Evolutionary conservation across 2,797 vertebrate species (phyloP).

Genomic region (Rhinophrynus dorsalis): DNA sequence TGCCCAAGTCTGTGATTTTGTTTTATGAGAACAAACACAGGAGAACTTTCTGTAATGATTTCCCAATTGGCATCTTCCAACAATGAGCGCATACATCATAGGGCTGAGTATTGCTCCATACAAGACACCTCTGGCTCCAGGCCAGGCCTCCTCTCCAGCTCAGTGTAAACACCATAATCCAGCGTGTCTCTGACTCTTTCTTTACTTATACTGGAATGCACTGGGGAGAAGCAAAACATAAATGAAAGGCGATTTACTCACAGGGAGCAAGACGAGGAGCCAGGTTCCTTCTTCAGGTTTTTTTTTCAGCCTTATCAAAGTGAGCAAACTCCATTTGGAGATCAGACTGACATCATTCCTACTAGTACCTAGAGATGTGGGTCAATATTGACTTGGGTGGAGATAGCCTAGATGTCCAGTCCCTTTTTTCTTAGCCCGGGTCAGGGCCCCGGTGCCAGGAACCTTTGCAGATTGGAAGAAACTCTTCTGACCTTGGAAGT

Average conservation of each 20-base stretch:
- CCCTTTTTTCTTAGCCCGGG: constrained; percentile 27
- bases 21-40: constrained; percentile 41
- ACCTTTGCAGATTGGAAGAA: constrained; percentile 1
- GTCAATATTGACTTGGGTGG: constrained; percentile 51
- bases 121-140: constrained; percentile 35
- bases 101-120: constrained; percentile 28
- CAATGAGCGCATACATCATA: constrained; percentile 33
- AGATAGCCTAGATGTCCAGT: constrained; percentile 33
- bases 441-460: constrained; percentile 44
- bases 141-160: constrained; percentile 28
- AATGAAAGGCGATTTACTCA: constrained; percentile 23
- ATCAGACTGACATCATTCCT: constrained; percentile 33
- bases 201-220: constrained; percentile 35
- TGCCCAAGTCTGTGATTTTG: constrained; percentile 22
- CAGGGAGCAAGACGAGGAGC: constrained; percentile 69
- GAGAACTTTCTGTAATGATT: constrained; percentile 42
- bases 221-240: constrained; percentile 5
- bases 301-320: constrained; percentile 37
- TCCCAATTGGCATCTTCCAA: constrained; percentile 35
- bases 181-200: constrained; percentile 29
- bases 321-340: constrained; percentile 40
- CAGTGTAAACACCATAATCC: constrained; percentile 41
- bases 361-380: constrained; percentile 38
- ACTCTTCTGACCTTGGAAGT: constrained; percentile 25
- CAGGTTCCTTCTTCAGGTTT: constrained; percentile 60